Conservation (phyloP, 2,888 invertebrate species). For the Dysmachus trigonus region DNA sequence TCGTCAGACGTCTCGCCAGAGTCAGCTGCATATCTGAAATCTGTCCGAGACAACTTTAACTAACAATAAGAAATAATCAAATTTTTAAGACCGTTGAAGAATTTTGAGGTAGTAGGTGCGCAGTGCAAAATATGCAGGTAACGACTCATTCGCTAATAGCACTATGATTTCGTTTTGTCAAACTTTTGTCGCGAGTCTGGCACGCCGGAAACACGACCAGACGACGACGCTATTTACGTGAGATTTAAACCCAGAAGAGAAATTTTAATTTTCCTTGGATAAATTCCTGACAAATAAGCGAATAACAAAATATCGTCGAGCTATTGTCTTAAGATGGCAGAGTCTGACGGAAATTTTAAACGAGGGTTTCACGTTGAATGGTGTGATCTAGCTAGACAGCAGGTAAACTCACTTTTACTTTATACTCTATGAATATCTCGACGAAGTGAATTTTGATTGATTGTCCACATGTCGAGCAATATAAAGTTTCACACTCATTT, state of each 20-base stretch:
- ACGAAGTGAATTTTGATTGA: not conserved
- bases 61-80: not conserved
- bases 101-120: not conserved
- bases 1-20: conserved; percentile 33
- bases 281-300: not conserved
- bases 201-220: not conserved
- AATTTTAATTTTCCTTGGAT: not conserved
- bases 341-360: not conserved
- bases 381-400: not conserved
- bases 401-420: not conserved
- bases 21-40: not conserved
- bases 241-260: not conserved
- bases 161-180: conserved; percentile 2
- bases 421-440: not conserved
- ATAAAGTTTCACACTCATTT: not conserved
- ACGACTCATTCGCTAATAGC: not conserved
- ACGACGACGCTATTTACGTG: not conserved
- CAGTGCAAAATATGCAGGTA: not conserved
- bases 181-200: conserved; percentile 1
- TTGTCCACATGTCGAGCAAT: not conserved
- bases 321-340: not conserved
- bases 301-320: not conserved
- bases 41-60: not conserved
- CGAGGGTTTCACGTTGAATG: not conserved
- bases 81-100: not conserved